phyloP scores from a whole-genome alignment of 1,140 invertebrate species.

The Hesperophylax magnus region DNA sequence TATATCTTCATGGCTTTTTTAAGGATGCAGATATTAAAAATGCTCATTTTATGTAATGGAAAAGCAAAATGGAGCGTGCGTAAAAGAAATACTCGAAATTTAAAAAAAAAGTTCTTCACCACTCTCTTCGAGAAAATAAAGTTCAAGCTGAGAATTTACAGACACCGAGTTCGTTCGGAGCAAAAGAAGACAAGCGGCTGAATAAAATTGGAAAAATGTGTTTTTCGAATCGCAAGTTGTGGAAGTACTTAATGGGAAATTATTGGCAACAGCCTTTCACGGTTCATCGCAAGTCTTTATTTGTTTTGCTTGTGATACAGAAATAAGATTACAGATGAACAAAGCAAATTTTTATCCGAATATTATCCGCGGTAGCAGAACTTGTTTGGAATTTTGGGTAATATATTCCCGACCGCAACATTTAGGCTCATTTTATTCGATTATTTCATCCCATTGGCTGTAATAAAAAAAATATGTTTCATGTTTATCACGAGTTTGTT shows the following conservation, averaged over 20 bases:
- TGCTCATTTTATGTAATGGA: too few relatives aligned
- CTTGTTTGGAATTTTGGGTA: background rate
- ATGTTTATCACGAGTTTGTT: background rate
- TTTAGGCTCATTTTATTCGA: background rate
- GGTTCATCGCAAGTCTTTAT: constrained; percentile 51
- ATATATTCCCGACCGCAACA: background rate
- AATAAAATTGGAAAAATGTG: constrained; percentile 41
- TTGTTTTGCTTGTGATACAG: constrained; percentile 50
- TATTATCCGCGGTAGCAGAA: background rate
- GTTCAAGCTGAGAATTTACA: constrained; percentile 1
- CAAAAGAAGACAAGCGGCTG: constrained; percentile 12
- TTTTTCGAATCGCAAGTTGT: constrained; percentile 39
- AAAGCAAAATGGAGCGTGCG: background rate
- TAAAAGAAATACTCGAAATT: background rate
- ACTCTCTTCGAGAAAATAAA: background rate
- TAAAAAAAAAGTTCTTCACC: background rate
- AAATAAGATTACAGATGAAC: constrained; percentile 38
- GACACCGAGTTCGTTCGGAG: background rate
- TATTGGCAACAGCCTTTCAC: constrained; percentile 52
- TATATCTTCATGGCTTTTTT: too few relatives aligned
- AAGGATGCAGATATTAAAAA: too few relatives aligned
- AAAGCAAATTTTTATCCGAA: constrained; percentile 21
- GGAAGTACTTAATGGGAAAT: constrained; percentile 47
- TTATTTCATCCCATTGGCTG: background rate
- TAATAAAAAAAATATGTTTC: background rate